A percentile compares a stretch with the other conserved stretches of the same genome.
Evolutionary conservation across 2,797 vertebrate genomes (phyloP).

Genomic region (Myotis daubentonii): DNA sequence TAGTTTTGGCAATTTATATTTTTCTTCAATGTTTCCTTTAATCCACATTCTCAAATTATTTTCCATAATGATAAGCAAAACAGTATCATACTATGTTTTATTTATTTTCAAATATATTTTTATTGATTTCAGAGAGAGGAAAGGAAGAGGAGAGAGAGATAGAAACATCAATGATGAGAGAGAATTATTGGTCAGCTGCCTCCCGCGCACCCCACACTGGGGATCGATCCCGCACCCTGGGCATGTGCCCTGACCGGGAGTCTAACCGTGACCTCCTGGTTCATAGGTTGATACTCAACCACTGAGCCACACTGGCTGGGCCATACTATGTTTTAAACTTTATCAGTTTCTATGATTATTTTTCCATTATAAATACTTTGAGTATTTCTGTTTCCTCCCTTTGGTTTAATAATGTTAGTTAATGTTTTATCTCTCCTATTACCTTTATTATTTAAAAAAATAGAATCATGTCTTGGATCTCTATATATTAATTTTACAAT

Average conservation of each 20-base stretch:
- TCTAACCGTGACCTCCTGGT: no score
- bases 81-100: slow-evolving; percentile 22
- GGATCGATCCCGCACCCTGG: no score
- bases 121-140: no score
- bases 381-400: slow-evolving; percentile 32
- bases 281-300: no score
- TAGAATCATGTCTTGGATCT: slow-evolving; percentile 27
- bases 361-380: slow-evolving; percentile 34
- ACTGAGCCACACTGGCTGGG: no score
- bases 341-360: slow-evolving; percentile 41
- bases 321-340: slow-evolving; percentile 35
- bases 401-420: slow-evolving; percentile 30
- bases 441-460: not conserved
- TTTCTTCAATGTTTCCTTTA: slow-evolving; percentile 1
- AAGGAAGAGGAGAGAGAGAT: no score
- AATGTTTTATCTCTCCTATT: slow-evolving; percentile 56
- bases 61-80: slow-evolving; percentile 8
- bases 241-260: no score
- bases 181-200: no score
- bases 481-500: not conserved
- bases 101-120: no score
- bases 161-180: no score
- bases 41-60: not conserved
- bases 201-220: no score
- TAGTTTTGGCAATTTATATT: slow-evolving; percentile 37